Conservation (phyloP, 2,113 vertebrate species). For the Rhinolophus ferrumequinum region DNA sequence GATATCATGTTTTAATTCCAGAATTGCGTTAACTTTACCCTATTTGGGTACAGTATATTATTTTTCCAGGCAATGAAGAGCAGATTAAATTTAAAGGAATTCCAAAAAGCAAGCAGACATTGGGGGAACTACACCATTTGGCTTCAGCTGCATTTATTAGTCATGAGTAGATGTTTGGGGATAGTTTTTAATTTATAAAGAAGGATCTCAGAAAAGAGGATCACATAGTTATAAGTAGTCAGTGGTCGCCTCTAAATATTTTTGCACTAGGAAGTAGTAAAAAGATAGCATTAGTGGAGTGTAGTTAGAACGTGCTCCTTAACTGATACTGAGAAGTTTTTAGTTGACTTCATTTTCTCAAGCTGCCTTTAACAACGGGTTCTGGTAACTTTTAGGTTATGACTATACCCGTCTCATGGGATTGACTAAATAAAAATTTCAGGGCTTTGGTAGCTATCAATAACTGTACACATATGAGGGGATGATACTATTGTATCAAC, state of each 20-base stretch:
- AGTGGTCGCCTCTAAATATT: not conserved
- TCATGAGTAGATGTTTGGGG: not conserved
- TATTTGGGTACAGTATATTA: not conserved
- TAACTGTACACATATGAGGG: not conserved
- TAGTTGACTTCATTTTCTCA: slow-evolving; percentile 6
- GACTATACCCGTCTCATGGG: not conserved
- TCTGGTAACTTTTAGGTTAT: not conserved
- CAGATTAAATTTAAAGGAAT: not conserved
- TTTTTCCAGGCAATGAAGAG: not conserved
- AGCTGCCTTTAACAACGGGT: not conserved
- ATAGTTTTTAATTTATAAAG: slow-evolving; percentile 5
- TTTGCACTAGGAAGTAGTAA: not conserved
- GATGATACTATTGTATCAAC: not conserved
- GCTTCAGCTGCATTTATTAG: not conserved
- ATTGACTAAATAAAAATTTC: not conserved
- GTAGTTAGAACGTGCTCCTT: not conserved
- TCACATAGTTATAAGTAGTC: not conserved
- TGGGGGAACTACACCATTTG: not conserved
- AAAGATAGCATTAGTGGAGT: not conserved
- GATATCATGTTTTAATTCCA: not conserved
- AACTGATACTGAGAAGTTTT: not conserved
- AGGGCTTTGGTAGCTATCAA: not conserved
- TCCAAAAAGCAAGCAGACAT: not conserved
- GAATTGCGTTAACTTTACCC: not conserved
- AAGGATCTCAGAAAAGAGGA: not conserved